Percentiles rank a stretch among this genome's conserved stretches.
These are phyloP conservation scores for Rhopalosiphum nymphaeae DNA, from an alignment of 2,888 invertebrate species.

Conservation along the genomic window DNA sequence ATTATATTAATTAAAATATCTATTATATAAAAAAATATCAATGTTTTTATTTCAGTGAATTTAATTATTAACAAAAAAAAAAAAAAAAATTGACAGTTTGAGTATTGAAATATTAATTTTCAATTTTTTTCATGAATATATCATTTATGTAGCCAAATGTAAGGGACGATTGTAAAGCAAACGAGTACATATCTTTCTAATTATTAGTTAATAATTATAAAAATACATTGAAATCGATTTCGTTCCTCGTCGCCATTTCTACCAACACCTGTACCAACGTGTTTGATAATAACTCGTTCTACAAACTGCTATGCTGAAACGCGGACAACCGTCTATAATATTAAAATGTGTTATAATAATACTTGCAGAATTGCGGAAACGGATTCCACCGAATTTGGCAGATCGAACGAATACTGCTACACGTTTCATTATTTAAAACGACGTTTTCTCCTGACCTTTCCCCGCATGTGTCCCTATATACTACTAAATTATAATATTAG, in stretches of 20 bases:
- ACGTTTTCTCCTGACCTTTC: slow-evolving; percentile 57
- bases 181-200: background rate
- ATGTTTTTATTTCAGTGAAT: no score
- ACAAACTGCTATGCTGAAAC: background rate
- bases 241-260: background rate
- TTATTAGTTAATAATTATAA: background rate
- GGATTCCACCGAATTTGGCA: background rate
- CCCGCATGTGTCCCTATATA: background rate
- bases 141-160: background rate
- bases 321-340: background rate
- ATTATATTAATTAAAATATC: no score
- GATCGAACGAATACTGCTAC: background rate
- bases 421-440: background rate
- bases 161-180: no score
- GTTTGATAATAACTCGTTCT: slow-evolving; percentile 8
- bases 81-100: no score
- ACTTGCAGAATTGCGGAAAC: background rate
- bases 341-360: background rate
- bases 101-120: no score
- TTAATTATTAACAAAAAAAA: no score
- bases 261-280: background rate
- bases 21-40: no score
- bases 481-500: background rate
- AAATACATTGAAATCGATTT: background rate
- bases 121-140: no score